Conservation (phyloP, 2,797 vertebrate genomes). For the Heterohyrax brucei region DNA sequence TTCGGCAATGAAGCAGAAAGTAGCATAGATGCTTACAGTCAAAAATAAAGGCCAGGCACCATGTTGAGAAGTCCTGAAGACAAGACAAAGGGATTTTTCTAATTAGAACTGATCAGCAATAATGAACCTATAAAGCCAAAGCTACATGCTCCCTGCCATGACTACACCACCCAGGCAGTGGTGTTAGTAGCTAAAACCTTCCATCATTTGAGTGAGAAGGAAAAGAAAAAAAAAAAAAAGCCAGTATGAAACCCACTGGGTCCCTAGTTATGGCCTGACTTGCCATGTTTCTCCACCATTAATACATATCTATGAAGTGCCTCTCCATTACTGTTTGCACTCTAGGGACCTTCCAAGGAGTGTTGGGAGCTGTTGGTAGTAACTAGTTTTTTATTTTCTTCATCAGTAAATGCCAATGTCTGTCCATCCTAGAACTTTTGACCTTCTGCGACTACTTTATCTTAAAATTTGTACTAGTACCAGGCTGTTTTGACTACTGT, state of each 20-base stretch:
- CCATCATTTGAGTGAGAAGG: conserved; percentile 86
- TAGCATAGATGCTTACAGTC: conserved; percentile 78
- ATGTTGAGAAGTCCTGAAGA: conserved; percentile 91
- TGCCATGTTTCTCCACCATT: conserved; percentile 34
- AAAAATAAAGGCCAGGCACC: conserved; percentile 85
- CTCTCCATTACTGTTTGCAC: background rate
- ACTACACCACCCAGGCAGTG: conserved; percentile 88
- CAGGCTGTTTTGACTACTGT: too few relatives aligned
- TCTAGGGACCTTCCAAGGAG: background rate
- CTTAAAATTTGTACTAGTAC: conserved; percentile 10
- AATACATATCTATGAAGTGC: background rate
- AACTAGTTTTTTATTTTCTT: conserved; percentile 56
- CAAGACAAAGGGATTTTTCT: conserved; percentile 90
- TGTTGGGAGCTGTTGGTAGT: background rate
- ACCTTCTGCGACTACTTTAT: conserved; percentile 1
- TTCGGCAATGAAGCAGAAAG: conserved; percentile 81
- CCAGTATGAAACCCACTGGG: conserved; percentile 26
- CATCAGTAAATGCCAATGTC: conserved; percentile 21
- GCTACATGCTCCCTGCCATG: conserved; percentile 91
- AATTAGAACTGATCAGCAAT: conserved; percentile 90
- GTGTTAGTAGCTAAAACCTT: conserved; percentile 90
- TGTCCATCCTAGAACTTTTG: conserved; percentile 29
- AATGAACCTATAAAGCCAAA: conserved; percentile 87
- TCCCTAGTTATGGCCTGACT: background rate
- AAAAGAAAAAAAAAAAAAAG: conserved; percentile 25